Conservation (phyloP, 2,888 invertebrate genomes). For the Plagodis pulveraria region DNA sequence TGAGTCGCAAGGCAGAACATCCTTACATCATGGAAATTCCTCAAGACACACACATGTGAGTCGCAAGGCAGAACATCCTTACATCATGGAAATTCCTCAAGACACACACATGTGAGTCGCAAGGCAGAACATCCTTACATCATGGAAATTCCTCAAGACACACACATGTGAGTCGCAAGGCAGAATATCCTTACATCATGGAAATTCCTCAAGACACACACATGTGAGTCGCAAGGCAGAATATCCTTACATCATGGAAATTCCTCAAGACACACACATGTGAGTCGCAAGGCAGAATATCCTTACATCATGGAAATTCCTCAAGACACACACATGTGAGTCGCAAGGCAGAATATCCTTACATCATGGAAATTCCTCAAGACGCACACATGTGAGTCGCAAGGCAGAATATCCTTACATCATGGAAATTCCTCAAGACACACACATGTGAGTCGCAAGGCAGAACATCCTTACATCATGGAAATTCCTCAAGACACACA, state of each 20-base stretch:
- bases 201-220: constrained; percentile 1
- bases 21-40: constrained; percentile 1
- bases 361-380: not conserved
- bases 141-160: not conserved
- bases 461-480: constrained; percentile 2
- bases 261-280: constrained; percentile 3
- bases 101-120: not conserved
- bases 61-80: constrained; percentile 3
- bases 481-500: constrained; percentile 1
- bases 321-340: constrained; percentile 1
- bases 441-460: constrained; percentile 1
- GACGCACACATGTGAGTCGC: not conserved
- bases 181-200: constrained; percentile 3
- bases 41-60: constrained; percentile 1
- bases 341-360: constrained; percentile 3
- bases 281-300: not conserved
- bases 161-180: constrained; percentile 1
- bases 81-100: not conserved
- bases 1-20: not conserved
- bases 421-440: not conserved
- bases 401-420: constrained; percentile 4
- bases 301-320: constrained; percentile 1
- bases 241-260: constrained; percentile 2
- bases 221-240: not conserved
- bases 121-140: constrained; percentile 3